Evolutionary conservation across 2,888 invertebrate species (phyloP), one percentile per base, ranked within the genome.

Genomic region (Pseudoips prasinana): DNA sequence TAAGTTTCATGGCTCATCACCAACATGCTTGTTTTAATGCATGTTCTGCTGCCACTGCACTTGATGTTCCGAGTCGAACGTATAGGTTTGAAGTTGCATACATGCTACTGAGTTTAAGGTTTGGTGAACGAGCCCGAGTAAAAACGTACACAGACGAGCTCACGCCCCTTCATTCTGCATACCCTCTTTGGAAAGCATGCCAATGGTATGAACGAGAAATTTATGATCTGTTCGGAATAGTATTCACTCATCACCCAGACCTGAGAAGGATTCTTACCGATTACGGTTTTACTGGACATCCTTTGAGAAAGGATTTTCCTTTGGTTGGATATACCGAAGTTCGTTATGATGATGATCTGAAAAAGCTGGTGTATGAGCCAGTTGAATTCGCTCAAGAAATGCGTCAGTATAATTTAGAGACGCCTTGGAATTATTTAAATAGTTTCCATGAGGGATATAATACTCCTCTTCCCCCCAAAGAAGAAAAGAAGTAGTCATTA

Each of bases 131-230:
- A 10, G 65, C 52, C 0, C 54, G 71, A 35, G 65, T 87, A 0
- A 85, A 83, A 42, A 82, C 86, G 0, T 87, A 87, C 33, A 86
- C 86, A 0, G 86, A 87, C 17, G 87, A 87, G 47, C 46, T 87
- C 8, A 81, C 86, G 0, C 84, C 87, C 1, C 44, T 86, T 0
- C 75, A 64, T 25, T 87, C 87, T 0, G 74, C 73, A 0, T 71
- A 35, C 19, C 53, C 55, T 1, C 20, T 85, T 10, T 87, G 82
- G 81, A 36, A 49, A 1, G 46, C 58, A 2, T 72, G 71, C 10
- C 60, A 69, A 11, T 70, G 66, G 64, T 72, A 62, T 7, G 87
- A 87, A 47, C 68, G 87, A 39, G 87, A 87, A 63, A 69, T 80
- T 3, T 87, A 82, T 24, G 87, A 87, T 22, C 75, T 87, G 80